A percentile compares a stretch with the other conserved stretches of the same genome.
phyloP scores from a whole-genome alignment of 2,888 invertebrate species.

The Agrochola lychnidis region DNA sequence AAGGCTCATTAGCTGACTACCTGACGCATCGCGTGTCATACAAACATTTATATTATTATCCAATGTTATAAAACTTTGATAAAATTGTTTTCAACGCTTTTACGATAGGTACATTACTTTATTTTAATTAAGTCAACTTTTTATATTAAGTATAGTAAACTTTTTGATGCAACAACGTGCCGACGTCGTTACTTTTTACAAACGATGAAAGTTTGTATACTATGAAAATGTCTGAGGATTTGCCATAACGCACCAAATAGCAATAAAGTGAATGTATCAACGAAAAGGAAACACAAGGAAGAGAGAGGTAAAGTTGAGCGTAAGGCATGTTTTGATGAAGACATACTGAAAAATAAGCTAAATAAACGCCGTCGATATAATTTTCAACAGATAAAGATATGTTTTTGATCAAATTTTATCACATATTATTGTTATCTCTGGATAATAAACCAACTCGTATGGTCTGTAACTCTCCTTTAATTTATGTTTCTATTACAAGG shows the following conservation, averaged over 20 bases:
- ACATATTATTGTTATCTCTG: not conserved
- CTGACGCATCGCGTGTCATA: not conserved
- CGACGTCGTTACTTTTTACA: not conserved
- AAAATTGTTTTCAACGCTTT: constrained; percentile 1
- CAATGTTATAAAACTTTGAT: constrained; percentile 5
- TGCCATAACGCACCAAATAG: not conserved
- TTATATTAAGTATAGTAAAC: not conserved
- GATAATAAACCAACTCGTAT: not conserved
- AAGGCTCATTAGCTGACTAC: not conserved
- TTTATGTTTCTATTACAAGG: not conserved
- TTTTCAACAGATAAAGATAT: not conserved
- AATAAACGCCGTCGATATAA: not conserved
- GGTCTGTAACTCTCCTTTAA: not conserved
- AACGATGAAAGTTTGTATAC: not conserved
- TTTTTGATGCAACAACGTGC: not conserved
- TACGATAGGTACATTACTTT: not conserved
- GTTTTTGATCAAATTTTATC: not conserved
- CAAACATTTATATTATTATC: not conserved
- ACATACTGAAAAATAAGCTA: not conserved
- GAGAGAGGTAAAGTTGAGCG: not conserved
- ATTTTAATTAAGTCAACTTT: not conserved
- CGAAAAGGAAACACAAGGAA: not conserved
- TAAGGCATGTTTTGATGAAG: not conserved
- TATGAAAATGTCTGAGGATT: not conserved
- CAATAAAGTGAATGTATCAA: constrained; percentile 2